A percentile compares a stretch with the other conserved stretches of the same genome.
Conservation (phyloP, 2,888 invertebrate genomes). For the Athalia cordata region DNA sequence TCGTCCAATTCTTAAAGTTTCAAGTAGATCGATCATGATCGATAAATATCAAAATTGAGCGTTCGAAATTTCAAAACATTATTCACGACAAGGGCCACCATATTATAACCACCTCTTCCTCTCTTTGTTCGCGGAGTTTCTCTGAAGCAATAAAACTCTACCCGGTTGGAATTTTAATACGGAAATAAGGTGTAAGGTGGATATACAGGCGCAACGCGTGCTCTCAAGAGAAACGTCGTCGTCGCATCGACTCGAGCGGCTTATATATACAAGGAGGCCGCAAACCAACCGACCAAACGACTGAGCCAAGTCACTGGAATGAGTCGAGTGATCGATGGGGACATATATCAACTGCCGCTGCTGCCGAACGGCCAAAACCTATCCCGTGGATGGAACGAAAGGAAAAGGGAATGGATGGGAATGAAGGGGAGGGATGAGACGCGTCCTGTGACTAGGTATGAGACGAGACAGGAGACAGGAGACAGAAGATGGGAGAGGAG, state of each 20-base stretch:
- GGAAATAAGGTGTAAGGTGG: slow-evolving; percentile 54
- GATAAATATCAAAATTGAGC: slow-evolving; percentile 10
- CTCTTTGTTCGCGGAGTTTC: slow-evolving; percentile 47
- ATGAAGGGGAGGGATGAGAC: slow-evolving; percentile 52
- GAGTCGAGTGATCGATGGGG: slow-evolving; percentile 64
- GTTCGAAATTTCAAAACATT: background rate
- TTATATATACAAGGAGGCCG: slow-evolving; percentile 48
- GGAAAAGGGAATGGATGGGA: slow-evolving; percentile 48
- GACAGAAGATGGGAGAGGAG: slow-evolving; percentile 47
- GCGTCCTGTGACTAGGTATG: slow-evolving; percentile 25
- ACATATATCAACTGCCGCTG: slow-evolving; percentile 61
- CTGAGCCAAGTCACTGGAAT: slow-evolving; percentile 53
- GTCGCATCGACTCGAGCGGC: slow-evolving; percentile 12
- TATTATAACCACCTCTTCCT: slow-evolving; percentile 19
- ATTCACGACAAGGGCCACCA: too few species aligned
- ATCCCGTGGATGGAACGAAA: slow-evolving; percentile 40
- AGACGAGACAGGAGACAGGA: slow-evolving; percentile 9
- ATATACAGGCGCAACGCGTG: slow-evolving; percentile 14
- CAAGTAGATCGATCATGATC: slow-evolving; percentile 8
- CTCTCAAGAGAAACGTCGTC: background rate
- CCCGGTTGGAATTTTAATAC: slow-evolving; percentile 65
- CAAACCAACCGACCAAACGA: slow-evolving; percentile 8
- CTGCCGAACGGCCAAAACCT: background rate
- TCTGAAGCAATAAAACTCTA: slow-evolving; percentile 62
- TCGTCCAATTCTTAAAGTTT: too few species aligned